These are phyloP conservation scores for Ectropis grisescens DNA, from an alignment of 1,140 invertebrate genomes.

Conservation along the genomic window DNA sequence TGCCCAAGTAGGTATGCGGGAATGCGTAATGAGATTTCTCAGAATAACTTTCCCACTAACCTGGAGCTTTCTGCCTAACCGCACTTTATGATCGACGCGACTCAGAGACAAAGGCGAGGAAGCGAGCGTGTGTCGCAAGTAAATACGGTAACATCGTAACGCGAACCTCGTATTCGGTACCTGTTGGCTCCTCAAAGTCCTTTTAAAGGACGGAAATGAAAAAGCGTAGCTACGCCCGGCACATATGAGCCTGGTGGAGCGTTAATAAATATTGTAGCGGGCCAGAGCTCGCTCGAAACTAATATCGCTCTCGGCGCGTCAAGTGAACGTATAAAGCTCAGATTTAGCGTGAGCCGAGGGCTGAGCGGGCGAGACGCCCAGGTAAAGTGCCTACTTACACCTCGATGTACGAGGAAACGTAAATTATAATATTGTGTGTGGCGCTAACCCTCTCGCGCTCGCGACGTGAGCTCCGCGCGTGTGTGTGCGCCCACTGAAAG, in stretches of 20 bases:
- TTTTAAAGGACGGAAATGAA: too few species aligned
- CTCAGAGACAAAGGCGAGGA: too few species aligned
- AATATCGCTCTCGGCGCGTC: slow-evolving; percentile 65
- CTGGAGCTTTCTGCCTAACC: too few species aligned
- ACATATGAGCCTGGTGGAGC: slow-evolving; percentile 20
- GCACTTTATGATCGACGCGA: too few species aligned
- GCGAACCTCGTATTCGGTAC: too few species aligned
- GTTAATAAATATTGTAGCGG: slow-evolving; percentile 66
- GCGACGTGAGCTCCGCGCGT: slow-evolving; percentile 21
- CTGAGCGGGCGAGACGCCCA: slow-evolving; percentile 59
- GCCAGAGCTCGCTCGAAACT: slow-evolving; percentile 61
- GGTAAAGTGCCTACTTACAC: slow-evolving; percentile 66
- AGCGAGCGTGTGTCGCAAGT: too few species aligned
- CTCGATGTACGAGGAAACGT: slow-evolving; percentile 65
- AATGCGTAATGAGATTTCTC: too few species aligned
- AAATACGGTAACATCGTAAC: too few species aligned
- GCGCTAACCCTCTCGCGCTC: slow-evolving; percentile 56
- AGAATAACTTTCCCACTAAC: too few species aligned
- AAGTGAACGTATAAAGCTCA: slow-evolving; percentile 69
- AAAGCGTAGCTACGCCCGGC: too few species aligned
- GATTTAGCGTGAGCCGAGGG: slow-evolving; percentile 63
- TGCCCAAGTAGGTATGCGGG: too few species aligned
- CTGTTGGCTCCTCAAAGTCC: too few species aligned
- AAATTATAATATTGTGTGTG: slow-evolving; percentile 69
- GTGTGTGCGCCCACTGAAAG: slow-evolving; percentile 61